Conservation (phyloP, 2,113 vertebrate species). For the Oriolus oriolus region DNA sequence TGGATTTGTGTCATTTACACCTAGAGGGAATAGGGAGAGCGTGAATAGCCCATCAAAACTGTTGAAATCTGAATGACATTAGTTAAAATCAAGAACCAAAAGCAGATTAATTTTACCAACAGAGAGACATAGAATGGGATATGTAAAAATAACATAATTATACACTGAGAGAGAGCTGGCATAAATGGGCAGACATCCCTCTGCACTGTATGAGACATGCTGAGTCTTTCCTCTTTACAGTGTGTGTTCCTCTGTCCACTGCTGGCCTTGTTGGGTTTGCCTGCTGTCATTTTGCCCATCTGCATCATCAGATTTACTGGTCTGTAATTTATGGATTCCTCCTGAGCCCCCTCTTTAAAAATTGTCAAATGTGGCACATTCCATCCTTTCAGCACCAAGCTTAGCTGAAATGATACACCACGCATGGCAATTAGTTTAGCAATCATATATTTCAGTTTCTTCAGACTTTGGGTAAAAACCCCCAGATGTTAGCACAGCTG, state of each 20-base stretch:
- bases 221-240: background rate
- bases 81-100: background rate
- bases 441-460: background rate
- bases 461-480: background rate
- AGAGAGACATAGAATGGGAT: background rate
- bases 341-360: background rate
- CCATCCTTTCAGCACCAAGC: background rate
- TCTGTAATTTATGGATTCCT: background rate
- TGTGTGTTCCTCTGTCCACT: background rate
- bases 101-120: background rate
- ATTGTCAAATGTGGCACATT: background rate
- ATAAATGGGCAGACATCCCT: background rate
- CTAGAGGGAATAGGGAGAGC: background rate
- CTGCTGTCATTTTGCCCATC: background rate
- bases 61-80: background rate
- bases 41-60: background rate
- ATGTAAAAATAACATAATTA: background rate
- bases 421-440: background rate
- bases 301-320: background rate
- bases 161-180: background rate
- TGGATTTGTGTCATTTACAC: background rate
- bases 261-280: background rate
- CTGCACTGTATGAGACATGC: rapidly evolving
- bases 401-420: background rate
- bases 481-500: background rate